Percentiles rank a stretch among this genome's conserved stretches.
Evolutionary conservation across 1,140 invertebrate species (phyloP).

Genomic region (Nasonia vitripennis): DNA sequence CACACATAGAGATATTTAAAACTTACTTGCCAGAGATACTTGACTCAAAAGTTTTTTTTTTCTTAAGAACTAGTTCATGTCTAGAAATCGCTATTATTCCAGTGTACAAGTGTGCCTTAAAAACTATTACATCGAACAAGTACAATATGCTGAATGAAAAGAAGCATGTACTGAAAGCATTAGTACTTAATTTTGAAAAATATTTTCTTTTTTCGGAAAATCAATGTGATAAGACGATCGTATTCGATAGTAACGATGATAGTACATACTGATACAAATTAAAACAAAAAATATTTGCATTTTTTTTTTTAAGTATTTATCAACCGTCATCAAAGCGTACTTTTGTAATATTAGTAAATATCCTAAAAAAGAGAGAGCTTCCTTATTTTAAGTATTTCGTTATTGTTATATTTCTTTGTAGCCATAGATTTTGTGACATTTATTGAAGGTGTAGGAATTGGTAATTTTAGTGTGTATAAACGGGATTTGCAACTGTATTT

Average conservation of each 20-base stretch:
- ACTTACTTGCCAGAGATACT: conserved; percentile 7
- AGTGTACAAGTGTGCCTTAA: conserved; percentile 39
- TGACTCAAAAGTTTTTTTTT: not conserved
- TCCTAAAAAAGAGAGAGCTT: conserved; percentile 17
- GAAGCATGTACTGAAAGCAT: not conserved
- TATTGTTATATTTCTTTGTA: conserved; percentile 30
- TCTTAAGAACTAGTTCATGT: not conserved
- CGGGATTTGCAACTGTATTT: not conserved
- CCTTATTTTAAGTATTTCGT: conserved; percentile 23
- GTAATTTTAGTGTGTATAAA: not conserved
- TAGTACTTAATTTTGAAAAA: conserved; percentile 9
- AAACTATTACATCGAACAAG: conserved; percentile 21
- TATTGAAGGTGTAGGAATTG: conserved; percentile 35
- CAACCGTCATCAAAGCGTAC: not conserved
- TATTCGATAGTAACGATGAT: not conserved
- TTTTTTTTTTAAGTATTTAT: not conserved
- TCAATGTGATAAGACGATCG: conserved; percentile 11
- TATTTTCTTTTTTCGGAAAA: not conserved
- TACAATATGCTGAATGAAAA: conserved; percentile 20
- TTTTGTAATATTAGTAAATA: not conserved
- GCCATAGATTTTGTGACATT: not conserved
- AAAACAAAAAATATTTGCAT: not conserved
- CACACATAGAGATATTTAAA: conserved; percentile 26
- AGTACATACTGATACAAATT: not conserved
- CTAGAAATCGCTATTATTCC: conserved; percentile 5